These are phyloP conservation scores for Schizotus pectinicornis DNA, from an alignment of 2,888 invertebrate species.

Conservation along the genomic window DNA sequence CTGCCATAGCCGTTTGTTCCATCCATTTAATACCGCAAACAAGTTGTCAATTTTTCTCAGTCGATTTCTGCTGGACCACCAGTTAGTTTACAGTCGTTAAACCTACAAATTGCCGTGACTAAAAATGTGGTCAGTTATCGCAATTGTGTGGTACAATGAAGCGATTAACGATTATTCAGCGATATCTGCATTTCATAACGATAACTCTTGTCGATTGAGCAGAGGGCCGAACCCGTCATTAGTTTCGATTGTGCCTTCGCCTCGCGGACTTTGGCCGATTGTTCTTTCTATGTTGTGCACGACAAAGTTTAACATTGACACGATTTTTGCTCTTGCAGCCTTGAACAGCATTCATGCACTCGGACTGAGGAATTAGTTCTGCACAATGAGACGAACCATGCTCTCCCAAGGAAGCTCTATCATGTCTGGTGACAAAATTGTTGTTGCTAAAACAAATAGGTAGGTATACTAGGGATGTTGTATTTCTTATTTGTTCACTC, in stretches of 20 bases:
- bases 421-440: too few relatives aligned
- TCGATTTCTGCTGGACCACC: too few relatives aligned
- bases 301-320: slow-evolving; percentile 17
- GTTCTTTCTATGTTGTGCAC: not conserved
- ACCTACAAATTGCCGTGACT: slow-evolving; percentile 47
- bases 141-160: slow-evolving; percentile 44
- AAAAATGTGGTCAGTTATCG: slow-evolving; percentile 46
- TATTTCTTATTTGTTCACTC: too few relatives aligned
- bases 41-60: not conserved
- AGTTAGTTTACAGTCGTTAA: slow-evolving; percentile 41
- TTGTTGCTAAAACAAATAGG: too few relatives aligned
- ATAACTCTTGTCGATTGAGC: slow-evolving; percentile 21
- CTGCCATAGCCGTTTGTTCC: too few relatives aligned
- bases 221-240: slow-evolving; percentile 23
- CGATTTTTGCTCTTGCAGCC: slow-evolving; percentile 20
- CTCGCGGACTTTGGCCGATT: slow-evolving; percentile 11
- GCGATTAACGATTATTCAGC: slow-evolving; percentile 35
- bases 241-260: not conserved
- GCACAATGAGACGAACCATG: too few relatives aligned
- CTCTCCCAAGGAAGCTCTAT: too few relatives aligned
- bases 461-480: too few relatives aligned
- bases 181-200: slow-evolving; percentile 29
- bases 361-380: slow-evolving; percentile 3
- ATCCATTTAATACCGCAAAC: not conserved
- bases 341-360: slow-evolving; percentile 9